Conservation (phyloP, 2,888 invertebrate genomes). For the Archips xylosteana region DNA sequence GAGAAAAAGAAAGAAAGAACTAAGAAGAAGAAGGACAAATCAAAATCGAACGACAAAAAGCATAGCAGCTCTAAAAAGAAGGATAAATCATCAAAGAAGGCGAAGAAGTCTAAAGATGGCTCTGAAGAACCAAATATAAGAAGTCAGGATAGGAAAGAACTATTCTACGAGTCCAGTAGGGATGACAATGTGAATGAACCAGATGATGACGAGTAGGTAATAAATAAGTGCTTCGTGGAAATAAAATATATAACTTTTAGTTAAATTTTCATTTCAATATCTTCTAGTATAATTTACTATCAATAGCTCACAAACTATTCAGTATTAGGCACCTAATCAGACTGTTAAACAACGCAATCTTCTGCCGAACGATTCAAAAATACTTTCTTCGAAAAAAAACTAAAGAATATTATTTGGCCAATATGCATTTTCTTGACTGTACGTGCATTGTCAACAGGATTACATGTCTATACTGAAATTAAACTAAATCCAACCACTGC, state of each 20-base stretch:
- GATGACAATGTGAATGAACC: constrained; percentile 78
- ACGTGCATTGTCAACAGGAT: too few species aligned
- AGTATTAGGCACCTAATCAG: background rate
- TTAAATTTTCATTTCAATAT: constrained; percentile 18
- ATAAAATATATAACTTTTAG: constrained; percentile 17
- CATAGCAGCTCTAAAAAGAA: constrained; percentile 12
- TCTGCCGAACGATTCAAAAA: too few species aligned
- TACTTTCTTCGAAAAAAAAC: too few species aligned
- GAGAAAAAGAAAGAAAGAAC: constrained; percentile 34
- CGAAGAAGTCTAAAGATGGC: constrained; percentile 46
- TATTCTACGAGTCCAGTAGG: constrained; percentile 72
- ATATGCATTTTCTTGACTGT: too few species aligned
- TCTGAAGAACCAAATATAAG: constrained; percentile 34
- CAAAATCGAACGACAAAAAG: constrained; percentile 13
- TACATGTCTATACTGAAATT: too few species aligned
- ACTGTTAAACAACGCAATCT: background rate
- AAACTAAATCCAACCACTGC: too few species aligned
- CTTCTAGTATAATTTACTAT: background rate
- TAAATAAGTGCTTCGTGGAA: constrained; percentile 47
- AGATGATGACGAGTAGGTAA: constrained; percentile 56
- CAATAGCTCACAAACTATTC: background rate
- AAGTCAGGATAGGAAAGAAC: constrained; percentile 50
- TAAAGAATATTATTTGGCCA: too few species aligned
- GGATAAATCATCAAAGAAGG: constrained; percentile 31
- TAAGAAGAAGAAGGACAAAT: constrained; percentile 23